phyloP scores from a whole-genome alignment of 2,113 vertebrate genomes.

The Rana temporaria region DNA sequence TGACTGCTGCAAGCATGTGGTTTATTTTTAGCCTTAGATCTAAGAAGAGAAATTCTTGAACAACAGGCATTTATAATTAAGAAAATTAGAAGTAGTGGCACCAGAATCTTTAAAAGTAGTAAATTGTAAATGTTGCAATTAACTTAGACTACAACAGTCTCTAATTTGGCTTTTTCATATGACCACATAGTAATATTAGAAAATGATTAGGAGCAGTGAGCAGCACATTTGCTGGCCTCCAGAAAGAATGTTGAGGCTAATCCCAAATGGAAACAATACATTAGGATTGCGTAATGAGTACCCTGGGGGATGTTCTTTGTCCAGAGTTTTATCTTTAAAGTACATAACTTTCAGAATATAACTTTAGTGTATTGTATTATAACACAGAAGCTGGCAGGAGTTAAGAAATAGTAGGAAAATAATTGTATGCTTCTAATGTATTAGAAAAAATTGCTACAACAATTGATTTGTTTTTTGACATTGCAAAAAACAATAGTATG shows the following conservation, averaged over 20 bases:
- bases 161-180: not conserved
- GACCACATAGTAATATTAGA: not conserved
- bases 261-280: slow-evolving; percentile 20
- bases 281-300: slow-evolving; percentile 33
- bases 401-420: not conserved
- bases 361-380: not conserved
- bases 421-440: not conserved
- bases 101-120: not conserved
- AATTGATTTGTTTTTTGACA: no score
- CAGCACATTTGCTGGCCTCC: not conserved
- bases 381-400: not conserved
- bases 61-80: not conserved
- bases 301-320: slow-evolving; percentile 34
- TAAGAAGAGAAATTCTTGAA: not conserved
- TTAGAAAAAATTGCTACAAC: not conserved
- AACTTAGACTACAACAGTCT: not conserved
- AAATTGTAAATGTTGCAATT: not conserved
- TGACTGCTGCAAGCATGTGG: not conserved
- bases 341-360: slow-evolving; percentile 12
- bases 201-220: not conserved
- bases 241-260: slow-evolving; percentile 5
- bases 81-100: not conserved
- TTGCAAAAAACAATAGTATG: no score
- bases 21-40: not conserved
- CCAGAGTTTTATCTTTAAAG: slow-evolving; percentile 13